Evolutionary conservation across 2,797 vertebrate species (phyloP), one percentile per base, ranked within the genome.

Genomic region (Uromys caudimaculatus): DNA sequence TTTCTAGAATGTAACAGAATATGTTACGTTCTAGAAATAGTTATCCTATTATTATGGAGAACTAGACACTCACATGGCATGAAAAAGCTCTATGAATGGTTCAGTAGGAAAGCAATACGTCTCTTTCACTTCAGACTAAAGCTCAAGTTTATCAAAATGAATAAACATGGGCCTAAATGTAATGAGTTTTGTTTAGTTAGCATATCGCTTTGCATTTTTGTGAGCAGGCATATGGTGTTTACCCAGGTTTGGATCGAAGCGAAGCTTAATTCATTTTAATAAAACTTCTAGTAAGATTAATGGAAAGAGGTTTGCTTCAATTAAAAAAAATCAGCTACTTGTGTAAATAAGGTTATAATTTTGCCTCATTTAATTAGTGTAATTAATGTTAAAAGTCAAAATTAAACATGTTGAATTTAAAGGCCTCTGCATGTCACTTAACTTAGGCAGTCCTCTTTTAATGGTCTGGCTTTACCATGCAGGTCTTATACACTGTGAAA

Each of bases 211-310:
- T 92, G 13, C 6, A 27, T 75, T 87, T 95, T 96, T 75, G 7
- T 41, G 83, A 79, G 82, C 52, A 95, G 23, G 60, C 7, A 67
- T 54, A 60, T 83, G 32, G 16, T 7, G n/a, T 60, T 94, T 38
- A 64, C 2, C 16, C 0, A n/a, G 12, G 4, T 71, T 60, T 85
- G 29, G 23, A 69, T 47, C 3, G 35, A 79, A 67, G 17, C 16
- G 14, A 79, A 54, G 27, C 14, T 62, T 16, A 67, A 69, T 67
- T 90, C 7, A 73, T 97, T 71, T 29, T 17, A 93, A 58, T 54
- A 38, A 91, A 73, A 58, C 47, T 83, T 96, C 62, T 7, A 75
- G 54, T 78, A 94, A 58, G 24, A 69, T 89, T 93, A 93, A 64
- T 64, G 82, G 44, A 81, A 91, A 54, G 4, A 56, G 9, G 89